Evolutionary conservation across 2,888 invertebrate genomes (phyloP), one percentile per base, ranked within the genome.

Genomic region (Salpingus planirostris): DNA sequence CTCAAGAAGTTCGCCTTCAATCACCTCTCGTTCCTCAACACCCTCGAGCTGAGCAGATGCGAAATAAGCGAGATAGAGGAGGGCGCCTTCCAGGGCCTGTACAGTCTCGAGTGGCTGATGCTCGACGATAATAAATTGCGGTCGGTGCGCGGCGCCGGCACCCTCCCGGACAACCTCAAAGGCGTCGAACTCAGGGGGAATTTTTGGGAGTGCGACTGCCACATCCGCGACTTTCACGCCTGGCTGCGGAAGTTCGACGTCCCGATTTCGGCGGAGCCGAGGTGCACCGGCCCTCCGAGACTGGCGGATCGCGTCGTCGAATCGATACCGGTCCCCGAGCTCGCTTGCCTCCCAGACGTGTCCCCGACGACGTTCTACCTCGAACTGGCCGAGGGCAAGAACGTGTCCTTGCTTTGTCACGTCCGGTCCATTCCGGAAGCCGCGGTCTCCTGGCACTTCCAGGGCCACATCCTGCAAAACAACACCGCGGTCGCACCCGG

Each of bases 191-290:
- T 91, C 50, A 82, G 89, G 59, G 81, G 80, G 59, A 91, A 91
- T 69, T 79, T 82, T 46, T 91, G 90, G 91, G 74, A 78, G 47
- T 92, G 91, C 64, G 87, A 90, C 63, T 92, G 91, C 62, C 76
- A 79, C 50, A 70, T 91, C 52, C 68, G 79, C 47, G 80, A 84
- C 54, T 67, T 90, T 53, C 77, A 85, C 55, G 66, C 72, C 39
- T 90, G 89, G 89, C 70, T 91, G 50, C 70, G 73, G 45, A 76
- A 76, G 56, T 80, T 80, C 57, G 81, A 80, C 54, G 78, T 83
- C 45, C 83, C 87, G 5, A 78, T 83, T 55, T 74, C 79, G 15
- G 76, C 79, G 32, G 87, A 89, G 54, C 88, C 89, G 15, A 71
- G 77, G 54, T 90, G 90, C 62, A 71, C 73, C 30, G 72, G 77